Base-by-base conservation (phyloP, 2,797 vertebrate genomes). In the Phalanger gymnotis region DNA sequence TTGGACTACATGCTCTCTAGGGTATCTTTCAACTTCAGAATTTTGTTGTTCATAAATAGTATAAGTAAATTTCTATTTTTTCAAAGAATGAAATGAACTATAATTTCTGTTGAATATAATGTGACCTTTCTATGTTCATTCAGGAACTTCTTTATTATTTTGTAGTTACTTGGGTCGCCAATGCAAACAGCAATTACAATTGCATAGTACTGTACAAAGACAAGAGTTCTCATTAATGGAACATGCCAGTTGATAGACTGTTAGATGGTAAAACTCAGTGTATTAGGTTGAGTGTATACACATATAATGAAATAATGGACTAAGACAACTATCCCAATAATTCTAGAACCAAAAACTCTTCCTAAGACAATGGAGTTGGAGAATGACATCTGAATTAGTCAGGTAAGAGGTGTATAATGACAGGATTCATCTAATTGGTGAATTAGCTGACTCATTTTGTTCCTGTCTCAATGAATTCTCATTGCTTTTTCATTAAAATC, bases 381-480 rank as follows among this genome's bases (percentile, higher is more conserved):
- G 66, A 73, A 73, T 22, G 34, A 22, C 34, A n/a, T 73, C 34
- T 73, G 34, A 73, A 40, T 0, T n/a, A n/a, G 34, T 6, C 1
- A 73, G 31, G 51, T 91, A n/a, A 94, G 53, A 11, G 91, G 40
- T 40, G 90, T 81, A 58, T 0, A 5, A 73, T 95, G 61, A 92
- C 90, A 47, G 93, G 95, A 95, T 92, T 34, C 28, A 54, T 28
- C 14, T 92, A 91, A 93, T 94, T 93, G 55, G 61, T 91, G 93
- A 93, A 92, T 87, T 92, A 94, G 87, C 87, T 55, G 25, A 96
- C 93, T 92, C 52, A 22, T 0, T 93, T 95, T 13, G 9, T 53
- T 95, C 96, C n/a, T 16, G 12, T 51, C 34, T 91, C 91, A 53
- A 87, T 81, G 47, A 97, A 94, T 92, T 94, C 0, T 91, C 90